phyloP scores from a whole-genome alignment of 2,113 vertebrate genomes.

The Triplophysa rosa region DNA sequence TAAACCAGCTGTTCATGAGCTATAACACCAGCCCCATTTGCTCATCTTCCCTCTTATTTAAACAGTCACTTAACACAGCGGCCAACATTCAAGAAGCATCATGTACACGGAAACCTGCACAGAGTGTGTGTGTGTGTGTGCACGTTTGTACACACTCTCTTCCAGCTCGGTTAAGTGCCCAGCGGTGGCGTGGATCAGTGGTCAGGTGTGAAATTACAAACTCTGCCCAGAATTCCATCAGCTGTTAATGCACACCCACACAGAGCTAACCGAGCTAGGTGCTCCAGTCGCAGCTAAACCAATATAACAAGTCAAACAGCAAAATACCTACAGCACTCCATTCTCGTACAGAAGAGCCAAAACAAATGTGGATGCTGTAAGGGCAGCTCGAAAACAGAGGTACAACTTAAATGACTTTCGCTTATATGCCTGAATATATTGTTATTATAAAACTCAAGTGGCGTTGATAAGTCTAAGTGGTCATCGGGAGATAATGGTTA shows the following conservation, averaged over 20 bases:
- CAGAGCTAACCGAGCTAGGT: slow-evolving; percentile 32
- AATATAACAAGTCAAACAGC: slow-evolving; percentile 12
- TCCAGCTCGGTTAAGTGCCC: slow-evolving; percentile 46
- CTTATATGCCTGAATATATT: neutral
- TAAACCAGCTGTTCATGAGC: slow-evolving; percentile 29
- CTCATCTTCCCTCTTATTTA: slow-evolving; percentile 32
- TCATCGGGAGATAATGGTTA: neutral
- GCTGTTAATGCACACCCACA: slow-evolving; percentile 50
- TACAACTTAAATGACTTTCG: neutral
- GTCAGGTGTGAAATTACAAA: slow-evolving; percentile 59
- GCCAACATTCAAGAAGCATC: slow-evolving; percentile 31
- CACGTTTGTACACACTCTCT: slow-evolving; percentile 19
- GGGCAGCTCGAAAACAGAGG: neutral
- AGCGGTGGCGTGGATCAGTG: slow-evolving; percentile 51
- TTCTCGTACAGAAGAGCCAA: neutral
- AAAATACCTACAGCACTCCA: slow-evolving; percentile 24
- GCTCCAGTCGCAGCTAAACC: slow-evolving; percentile 23
- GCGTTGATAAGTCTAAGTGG: neutral
- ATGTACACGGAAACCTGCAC: slow-evolving; percentile 18
- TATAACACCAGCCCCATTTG: slow-evolving; percentile 12
- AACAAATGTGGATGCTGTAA: neutral
- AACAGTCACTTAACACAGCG: slow-evolving; percentile 39
- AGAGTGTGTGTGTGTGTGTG: slow-evolving; percentile 26
- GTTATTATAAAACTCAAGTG: neutral
- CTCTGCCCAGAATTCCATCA: slow-evolving; percentile 54